Conservation (phyloP, 1,140 invertebrate species). For the Melanaphis sacchari region DNA sequence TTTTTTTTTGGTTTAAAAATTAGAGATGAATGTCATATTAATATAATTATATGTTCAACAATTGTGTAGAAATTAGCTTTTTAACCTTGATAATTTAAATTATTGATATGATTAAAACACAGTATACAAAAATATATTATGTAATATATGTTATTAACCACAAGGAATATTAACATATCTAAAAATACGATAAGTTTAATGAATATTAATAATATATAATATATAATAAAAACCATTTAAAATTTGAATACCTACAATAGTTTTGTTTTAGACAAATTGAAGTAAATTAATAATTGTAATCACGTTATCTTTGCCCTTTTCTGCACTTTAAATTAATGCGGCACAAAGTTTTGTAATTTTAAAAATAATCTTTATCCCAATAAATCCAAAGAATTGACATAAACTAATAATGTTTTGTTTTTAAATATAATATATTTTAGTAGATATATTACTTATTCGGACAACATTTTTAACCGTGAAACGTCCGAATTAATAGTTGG, state of each 20-base stretch:
- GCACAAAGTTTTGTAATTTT: not conserved
- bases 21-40: no score
- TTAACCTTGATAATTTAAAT: not conserved
- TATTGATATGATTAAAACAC: not conserved
- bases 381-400: not conserved
- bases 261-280: not conserved
- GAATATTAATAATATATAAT: not conserved
- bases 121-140: not conserved
- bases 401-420: not conserved
- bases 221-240: not conserved
- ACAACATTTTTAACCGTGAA: not conserved
- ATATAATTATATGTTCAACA: not conserved
- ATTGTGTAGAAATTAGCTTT: not conserved
- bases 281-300: conserved; percentile 4
- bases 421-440: not conserved
- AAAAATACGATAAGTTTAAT: not conserved
- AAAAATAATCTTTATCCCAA: not conserved
- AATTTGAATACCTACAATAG: not conserved
- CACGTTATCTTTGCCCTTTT: not conserved
- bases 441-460: not conserved
- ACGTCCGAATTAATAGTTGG: not conserved
- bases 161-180: not conserved
- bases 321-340: not conserved
- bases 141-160: not conserved
- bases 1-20: not conserved